These are phyloP conservation scores for Heliconius cydno DNA, from an alignment of 2,888 invertebrate genomes.

Conservation along the genomic window DNA sequence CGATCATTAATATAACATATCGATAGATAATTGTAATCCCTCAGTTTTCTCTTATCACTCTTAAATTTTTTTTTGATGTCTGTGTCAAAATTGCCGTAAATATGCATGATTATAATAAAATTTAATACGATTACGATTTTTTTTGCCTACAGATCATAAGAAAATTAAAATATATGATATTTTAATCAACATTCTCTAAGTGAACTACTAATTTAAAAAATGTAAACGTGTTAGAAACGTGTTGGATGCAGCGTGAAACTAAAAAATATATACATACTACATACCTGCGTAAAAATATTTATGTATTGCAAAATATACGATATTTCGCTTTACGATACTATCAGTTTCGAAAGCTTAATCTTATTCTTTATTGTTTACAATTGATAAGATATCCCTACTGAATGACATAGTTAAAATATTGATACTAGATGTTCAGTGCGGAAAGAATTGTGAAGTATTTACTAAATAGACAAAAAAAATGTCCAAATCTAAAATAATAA, in stretches of 20 bases:
- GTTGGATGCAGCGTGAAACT: too few relatives aligned
- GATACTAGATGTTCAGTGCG: background rate
- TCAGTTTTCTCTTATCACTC: background rate
- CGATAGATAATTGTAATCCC: background rate
- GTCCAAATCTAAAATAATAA: conserved; percentile 42
- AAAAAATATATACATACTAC: too few relatives aligned
- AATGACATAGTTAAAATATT: background rate
- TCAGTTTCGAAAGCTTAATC: background rate
- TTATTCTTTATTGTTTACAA: conserved; percentile 9
- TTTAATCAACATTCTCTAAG: too few relatives aligned
- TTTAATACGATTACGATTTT: too few relatives aligned
- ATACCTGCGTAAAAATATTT: background rate
- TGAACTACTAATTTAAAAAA: too few relatives aligned
- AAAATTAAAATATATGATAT: too few relatives aligned
- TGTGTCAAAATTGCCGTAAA: background rate
- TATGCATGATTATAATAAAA: too few relatives aligned
- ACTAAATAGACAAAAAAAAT: conserved; percentile 30
- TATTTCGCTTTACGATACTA: background rate
- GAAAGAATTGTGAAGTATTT: background rate
- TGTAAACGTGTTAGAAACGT: too few relatives aligned
- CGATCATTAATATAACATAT: background rate
- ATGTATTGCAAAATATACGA: background rate
- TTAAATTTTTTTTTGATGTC: background rate
- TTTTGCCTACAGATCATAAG: too few relatives aligned
- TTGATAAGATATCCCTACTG: conserved; percentile 11